Percentiles rank a stretch among this genome's conserved stretches.
Conservation (phyloP, 2,113 vertebrate genomes). For the Microtus oregoni region DNA sequence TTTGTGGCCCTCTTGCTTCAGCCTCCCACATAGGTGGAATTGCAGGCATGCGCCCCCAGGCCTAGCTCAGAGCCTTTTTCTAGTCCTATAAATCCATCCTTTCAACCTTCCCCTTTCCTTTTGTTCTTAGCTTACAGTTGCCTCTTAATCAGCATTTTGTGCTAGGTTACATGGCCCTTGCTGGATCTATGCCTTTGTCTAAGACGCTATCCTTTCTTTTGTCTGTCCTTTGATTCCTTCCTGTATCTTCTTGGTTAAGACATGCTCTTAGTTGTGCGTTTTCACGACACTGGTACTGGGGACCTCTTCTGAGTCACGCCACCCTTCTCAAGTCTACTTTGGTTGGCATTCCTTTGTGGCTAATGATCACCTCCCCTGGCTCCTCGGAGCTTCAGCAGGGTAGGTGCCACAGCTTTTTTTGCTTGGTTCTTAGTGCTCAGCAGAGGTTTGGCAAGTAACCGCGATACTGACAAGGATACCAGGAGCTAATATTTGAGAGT, state of each 20-base stretch:
- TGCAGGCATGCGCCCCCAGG: too few relatives aligned
- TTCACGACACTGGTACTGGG: not conserved
- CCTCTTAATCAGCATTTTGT: not conserved
- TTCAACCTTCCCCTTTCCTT: constrained; percentile 10
- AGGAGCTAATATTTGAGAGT: constrained; percentile 40
- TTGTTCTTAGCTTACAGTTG: not conserved
- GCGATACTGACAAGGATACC: constrained; percentile 31
- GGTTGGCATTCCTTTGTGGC: not conserved
- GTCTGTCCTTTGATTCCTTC: not conserved
- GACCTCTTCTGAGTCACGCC: not conserved
- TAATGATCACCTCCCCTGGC: not conserved
- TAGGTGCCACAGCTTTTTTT: constrained; percentile 35
- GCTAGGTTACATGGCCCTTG: not conserved
- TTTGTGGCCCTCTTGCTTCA: not conserved
- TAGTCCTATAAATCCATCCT: not conserved
- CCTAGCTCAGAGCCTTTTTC: not conserved
- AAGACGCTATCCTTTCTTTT: not conserved
- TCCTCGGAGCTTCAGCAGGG: not conserved
- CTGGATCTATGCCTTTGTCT: not conserved
- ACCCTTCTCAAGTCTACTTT: constrained; percentile 19
- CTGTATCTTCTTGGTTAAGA: not conserved
- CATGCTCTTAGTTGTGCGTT: not conserved
- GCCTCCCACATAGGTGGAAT: not conserved
- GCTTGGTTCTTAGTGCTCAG: constrained; percentile 30
- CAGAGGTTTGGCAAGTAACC: constrained; percentile 36